Percentiles rank a stretch among this genome's conserved stretches.
These are phyloP conservation scores for Baronia brevicornis DNA, from an alignment of 2,888 invertebrate genomes.

Conservation along the genomic window DNA sequence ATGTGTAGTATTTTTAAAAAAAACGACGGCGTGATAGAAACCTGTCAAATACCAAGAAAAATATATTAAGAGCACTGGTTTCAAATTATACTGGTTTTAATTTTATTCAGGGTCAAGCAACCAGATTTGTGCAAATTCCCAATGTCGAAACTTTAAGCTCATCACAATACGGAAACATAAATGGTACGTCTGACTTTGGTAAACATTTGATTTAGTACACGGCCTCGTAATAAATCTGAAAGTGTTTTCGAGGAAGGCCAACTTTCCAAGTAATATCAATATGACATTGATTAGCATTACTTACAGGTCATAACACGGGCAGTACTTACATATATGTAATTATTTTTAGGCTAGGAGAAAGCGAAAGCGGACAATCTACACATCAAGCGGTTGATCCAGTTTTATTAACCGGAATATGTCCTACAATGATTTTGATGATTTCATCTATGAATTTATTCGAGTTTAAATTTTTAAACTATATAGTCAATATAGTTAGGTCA, in stretches of 20 bases:
- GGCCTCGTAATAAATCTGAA: constrained; percentile 45
- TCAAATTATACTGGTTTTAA: neutral
- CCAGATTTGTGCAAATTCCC: neutral
- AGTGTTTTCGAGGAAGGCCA: constrained; percentile 42
- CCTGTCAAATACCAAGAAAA: neutral
- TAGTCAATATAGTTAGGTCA: too few relatives aligned
- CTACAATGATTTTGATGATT: constrained; percentile 28
- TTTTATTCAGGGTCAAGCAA: constrained; percentile 5
- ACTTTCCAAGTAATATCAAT: constrained; percentile 66
- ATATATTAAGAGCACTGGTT: neutral
- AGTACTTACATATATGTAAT: constrained; percentile 20
- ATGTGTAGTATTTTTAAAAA: too few relatives aligned
- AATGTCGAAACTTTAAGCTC: constrained; percentile 1
- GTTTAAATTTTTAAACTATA: too few relatives aligned
- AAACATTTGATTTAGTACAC: constrained; percentile 27
- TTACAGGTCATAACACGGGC: constrained; percentile 29
- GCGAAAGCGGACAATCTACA: constrained; percentile 35
- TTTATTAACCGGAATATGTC: constrained; percentile 27
- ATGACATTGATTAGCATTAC: constrained; percentile 30
- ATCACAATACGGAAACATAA: constrained; percentile 14
- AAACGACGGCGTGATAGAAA: too few relatives aligned
- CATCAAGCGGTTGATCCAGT: constrained; percentile 38
- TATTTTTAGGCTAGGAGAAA: constrained; percentile 37
- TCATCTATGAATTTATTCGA: too few relatives aligned
- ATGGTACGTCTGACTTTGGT: constrained; percentile 1